phyloP scores from a whole-genome alignment of 2,797 vertebrate genomes.

The Lepilemur septentrionalis region DNA sequence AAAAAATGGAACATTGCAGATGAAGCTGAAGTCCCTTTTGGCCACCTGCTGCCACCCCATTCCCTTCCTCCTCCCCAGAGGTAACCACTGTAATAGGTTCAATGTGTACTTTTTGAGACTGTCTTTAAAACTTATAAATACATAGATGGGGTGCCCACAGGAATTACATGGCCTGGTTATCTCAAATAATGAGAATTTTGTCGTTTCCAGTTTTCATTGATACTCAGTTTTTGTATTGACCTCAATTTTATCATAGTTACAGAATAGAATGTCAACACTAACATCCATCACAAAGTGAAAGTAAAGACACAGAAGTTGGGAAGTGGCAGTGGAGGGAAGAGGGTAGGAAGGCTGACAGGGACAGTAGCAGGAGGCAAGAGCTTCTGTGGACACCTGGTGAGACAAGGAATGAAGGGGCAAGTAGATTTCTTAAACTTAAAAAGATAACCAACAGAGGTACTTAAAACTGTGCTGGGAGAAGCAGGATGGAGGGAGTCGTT shows the following conservation, averaged over 20 bases:
- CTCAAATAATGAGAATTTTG: constrained; percentile 33
- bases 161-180: background rate
- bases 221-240: background rate
- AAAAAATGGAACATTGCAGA: constrained; percentile 16
- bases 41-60: constrained; percentile 20
- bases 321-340: background rate
- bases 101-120: constrained; percentile 2
- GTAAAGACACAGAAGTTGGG: background rate
- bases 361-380: background rate
- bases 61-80: constrained; percentile 28
- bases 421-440: background rate
- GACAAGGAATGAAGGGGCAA: background rate
- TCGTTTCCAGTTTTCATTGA: constrained; percentile 4
- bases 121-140: constrained; percentile 45
- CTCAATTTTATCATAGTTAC: background rate
- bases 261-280: background rate
- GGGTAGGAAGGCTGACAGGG: background rate
- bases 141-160: background rate
- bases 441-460: background rate
- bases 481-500: background rate
- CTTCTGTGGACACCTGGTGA: background rate
- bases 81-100: background rate
- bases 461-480: background rate
- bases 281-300: background rate
- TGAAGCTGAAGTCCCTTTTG: constrained; percentile 25